phyloP scores from a whole-genome alignment of 2,888 invertebrate genomes.

The Danaus chrysippus region DNA sequence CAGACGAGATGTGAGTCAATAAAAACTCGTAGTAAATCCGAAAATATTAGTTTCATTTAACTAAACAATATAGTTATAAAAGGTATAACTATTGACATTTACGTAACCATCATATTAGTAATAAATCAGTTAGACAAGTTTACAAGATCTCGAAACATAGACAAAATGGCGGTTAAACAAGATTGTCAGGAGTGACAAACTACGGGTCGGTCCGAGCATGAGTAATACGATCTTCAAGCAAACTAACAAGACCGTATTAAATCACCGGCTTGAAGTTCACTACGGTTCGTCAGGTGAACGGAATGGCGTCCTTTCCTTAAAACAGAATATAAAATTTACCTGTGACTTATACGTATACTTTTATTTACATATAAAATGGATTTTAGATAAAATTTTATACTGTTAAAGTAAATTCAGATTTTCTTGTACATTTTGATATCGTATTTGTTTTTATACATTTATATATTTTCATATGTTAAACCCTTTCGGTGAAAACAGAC shows the following conservation, averaged over 20 bases:
- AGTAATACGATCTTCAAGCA: slow-evolving; percentile 32
- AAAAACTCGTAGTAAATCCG: too few species aligned
- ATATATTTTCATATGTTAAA: neutral
- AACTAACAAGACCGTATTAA: slow-evolving; percentile 49
- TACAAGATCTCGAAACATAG: slow-evolving; percentile 7
- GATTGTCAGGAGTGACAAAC: slow-evolving; percentile 45
- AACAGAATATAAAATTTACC: slow-evolving; percentile 1
- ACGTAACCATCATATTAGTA: too few species aligned
- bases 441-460: neutral
- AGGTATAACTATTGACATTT: too few species aligned
- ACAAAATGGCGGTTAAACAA: slow-evolving; percentile 26
- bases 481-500: neutral
- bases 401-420: too few species aligned
- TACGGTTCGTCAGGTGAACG: slow-evolving; percentile 15
- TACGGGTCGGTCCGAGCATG: slow-evolving; percentile 33
- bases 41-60: too few species aligned
- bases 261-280: slow-evolving; percentile 46
- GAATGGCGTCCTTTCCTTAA: slow-evolving; percentile 10
- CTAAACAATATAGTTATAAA: too few species aligned
- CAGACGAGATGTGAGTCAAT: too few species aligned
- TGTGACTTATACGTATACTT: neutral
- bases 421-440: neutral
- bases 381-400: too few species aligned
- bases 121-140: neutral
- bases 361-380: neutral